These are phyloP conservation scores for Tiliqua scincoides DNA, from an alignment of 2,113 vertebrate species.

Conservation along the genomic window DNA sequence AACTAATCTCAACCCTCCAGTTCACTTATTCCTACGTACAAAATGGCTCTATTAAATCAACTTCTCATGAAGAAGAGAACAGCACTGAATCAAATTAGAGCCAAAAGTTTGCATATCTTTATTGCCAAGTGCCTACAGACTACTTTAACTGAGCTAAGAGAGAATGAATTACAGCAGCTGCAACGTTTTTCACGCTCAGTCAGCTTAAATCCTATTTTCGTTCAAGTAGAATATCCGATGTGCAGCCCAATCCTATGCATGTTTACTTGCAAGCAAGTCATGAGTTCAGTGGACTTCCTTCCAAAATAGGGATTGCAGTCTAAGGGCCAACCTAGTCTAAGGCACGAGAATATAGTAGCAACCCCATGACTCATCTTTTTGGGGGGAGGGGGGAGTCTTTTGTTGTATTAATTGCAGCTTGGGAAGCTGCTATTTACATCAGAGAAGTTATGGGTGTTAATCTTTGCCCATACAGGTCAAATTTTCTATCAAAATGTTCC, in stretches of 20 bases:
- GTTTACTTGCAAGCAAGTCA: background rate
- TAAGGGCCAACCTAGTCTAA: background rate
- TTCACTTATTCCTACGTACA: constrained; percentile 39
- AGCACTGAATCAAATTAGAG: background rate
- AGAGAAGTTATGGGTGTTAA: background rate
- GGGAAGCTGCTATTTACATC: background rate
- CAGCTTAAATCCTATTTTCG: background rate
- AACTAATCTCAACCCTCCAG: background rate
- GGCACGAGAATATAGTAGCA: background rate
- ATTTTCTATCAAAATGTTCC: background rate
- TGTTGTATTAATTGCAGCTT: background rate
- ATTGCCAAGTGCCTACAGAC: background rate
- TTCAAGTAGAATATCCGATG: background rate
- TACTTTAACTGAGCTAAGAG: background rate
- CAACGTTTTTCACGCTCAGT: background rate
- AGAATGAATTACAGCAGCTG: background rate
- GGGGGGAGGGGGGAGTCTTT: no score
- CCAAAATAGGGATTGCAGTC: background rate
- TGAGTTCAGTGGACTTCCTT: background rate
- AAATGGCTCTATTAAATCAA: constrained; percentile 51
- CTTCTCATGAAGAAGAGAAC: background rate
- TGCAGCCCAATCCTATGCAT: background rate
- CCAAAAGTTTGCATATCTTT: background rate
- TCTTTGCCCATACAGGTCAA: accelerated
- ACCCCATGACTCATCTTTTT: background rate